These are phyloP conservation scores for Beris chalybata DNA, from an alignment of 2,888 invertebrate species.

Conservation along the genomic window DNA sequence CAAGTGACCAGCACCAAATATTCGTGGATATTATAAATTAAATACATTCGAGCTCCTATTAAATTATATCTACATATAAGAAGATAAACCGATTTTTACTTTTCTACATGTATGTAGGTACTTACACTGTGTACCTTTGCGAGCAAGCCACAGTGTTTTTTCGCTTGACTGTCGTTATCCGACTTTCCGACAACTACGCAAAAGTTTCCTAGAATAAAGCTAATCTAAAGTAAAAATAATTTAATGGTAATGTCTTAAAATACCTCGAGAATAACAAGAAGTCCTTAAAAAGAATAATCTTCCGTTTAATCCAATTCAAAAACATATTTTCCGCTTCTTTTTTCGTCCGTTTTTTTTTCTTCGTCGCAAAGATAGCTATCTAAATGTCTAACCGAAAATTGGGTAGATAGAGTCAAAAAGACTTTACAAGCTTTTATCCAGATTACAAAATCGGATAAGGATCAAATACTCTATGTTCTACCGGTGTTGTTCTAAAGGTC, in stretches of 20 bases:
- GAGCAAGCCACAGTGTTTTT: not conserved
- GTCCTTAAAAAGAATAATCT: constrained; percentile 8
- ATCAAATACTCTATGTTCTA: not conserved
- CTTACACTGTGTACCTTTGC: too few species aligned
- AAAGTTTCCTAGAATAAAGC: not conserved
- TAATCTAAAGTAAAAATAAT: not conserved
- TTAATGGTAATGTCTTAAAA: constrained; percentile 17
- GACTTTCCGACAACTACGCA: not conserved
- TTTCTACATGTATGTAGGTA: too few species aligned
- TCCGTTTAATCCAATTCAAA: constrained; percentile 18
- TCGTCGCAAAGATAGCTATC: not conserved
- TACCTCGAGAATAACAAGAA: not conserved
- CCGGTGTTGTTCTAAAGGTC: not conserved
- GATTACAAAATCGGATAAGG: constrained; percentile 27
- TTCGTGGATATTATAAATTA: too few species aligned
- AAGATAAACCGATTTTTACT: too few species aligned
- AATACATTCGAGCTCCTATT: too few species aligned
- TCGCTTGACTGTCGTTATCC: not conserved
- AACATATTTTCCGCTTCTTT: constrained; percentile 1
- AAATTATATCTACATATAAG: too few species aligned
- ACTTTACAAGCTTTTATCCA: constrained; percentile 20
- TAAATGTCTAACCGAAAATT: not conserved
- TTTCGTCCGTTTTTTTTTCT: not conserved
- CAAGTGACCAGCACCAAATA: too few species aligned
- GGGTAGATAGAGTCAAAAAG: constrained; percentile 3